phyloP scores from a whole-genome alignment of 2,113 vertebrate species.

The Piprites chloris region DNA sequence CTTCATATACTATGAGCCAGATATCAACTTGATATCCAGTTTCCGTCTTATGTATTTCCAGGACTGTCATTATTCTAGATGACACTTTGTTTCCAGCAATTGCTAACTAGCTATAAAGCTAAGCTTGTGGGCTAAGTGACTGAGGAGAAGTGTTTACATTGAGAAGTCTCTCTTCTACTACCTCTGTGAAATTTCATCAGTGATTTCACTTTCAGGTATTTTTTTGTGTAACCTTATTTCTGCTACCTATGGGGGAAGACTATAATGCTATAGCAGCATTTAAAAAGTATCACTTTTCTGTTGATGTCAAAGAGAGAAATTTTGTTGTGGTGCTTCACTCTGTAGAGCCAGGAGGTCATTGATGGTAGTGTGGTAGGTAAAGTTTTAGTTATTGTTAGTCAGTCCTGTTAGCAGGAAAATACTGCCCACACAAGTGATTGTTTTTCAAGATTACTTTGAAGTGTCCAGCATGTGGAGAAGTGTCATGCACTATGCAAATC shows the following conservation, averaged over 20 bases:
- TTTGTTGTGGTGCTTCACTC: background rate
- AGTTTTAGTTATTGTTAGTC: background rate
- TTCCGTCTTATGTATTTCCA: background rate
- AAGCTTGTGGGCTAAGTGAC: background rate
- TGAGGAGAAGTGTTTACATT: background rate
- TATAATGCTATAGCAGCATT: background rate
- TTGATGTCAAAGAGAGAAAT: background rate
- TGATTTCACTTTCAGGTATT: background rate
- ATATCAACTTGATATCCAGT: background rate
- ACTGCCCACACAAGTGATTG: background rate
- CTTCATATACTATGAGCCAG: background rate
- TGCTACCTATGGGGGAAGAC: background rate
- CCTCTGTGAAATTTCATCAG: background rate
- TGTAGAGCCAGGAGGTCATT: background rate
- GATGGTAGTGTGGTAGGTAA: background rate
- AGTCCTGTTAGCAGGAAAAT: background rate
- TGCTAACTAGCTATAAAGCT: background rate
- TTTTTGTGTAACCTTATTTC: background rate
- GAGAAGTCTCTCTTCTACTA: background rate
- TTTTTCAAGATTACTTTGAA: background rate
- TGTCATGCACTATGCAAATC: accelerated
- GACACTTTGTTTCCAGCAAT: background rate
- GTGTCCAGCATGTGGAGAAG: background rate
- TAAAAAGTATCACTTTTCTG: background rate
- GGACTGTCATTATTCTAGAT: background rate